Percentiles rank a stretch among this genome's conserved stretches.
phyloP scores from a whole-genome alignment of 2,888 invertebrate species.

The Cephalotes varians region DNA sequence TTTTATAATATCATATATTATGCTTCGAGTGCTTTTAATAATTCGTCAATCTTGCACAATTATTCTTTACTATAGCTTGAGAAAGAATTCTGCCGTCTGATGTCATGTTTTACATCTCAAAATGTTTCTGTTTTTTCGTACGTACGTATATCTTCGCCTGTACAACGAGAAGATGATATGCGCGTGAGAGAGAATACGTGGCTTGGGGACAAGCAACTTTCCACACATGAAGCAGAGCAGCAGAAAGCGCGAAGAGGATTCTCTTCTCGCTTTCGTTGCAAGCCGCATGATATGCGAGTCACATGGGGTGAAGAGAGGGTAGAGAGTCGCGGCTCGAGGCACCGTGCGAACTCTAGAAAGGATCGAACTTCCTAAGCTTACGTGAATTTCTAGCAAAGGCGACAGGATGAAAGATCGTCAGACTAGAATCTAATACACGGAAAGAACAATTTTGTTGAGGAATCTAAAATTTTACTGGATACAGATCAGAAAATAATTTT shows the following conservation, averaged over 20 bases:
- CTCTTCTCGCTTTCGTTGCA: conserved; percentile 40
- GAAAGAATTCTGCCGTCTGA: neutral
- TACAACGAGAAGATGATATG: conserved; percentile 25
- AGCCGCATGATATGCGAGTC: conserved; percentile 32
- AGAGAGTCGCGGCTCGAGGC: conserved; percentile 9
- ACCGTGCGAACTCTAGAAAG: conserved; percentile 61
- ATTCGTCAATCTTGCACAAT: neutral
- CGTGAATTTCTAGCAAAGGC: conserved; percentile 80
- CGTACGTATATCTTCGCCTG: neutral
- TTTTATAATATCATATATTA: neutral
- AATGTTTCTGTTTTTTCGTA: neutral
- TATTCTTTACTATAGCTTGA: neutral
- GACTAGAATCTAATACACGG: neutral
- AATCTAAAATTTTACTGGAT: no score
- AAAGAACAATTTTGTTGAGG: no score
- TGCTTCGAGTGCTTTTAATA: neutral
- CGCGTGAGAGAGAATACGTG: conserved; percentile 76
- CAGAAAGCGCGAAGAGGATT: conserved; percentile 79
- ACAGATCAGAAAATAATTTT: no score
- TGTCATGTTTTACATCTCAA: neutral
- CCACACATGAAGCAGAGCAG: conserved; percentile 84
- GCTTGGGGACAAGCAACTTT: conserved; percentile 81
- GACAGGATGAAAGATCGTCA: conserved; percentile 66
- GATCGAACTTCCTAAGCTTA: conserved; percentile 79
- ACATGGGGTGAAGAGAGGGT: conserved; percentile 55